phyloP scores from a whole-genome alignment of 1,140 invertebrate species.

The Acromyrmex heyeri region DNA sequence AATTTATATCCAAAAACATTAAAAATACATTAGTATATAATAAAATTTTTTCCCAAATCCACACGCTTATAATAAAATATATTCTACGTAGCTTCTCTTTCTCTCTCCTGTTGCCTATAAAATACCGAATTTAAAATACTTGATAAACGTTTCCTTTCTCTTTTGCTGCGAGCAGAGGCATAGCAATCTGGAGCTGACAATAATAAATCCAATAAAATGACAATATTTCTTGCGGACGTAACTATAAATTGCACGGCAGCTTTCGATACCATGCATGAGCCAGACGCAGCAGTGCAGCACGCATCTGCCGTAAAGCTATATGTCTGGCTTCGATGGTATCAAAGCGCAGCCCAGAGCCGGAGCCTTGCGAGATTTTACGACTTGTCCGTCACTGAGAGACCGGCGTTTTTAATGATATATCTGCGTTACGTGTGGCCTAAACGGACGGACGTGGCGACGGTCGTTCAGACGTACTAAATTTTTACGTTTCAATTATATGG shows the following conservation, averaged over 20 bases:
- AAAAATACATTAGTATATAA: background rate
- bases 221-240: slow-evolving; percentile 28
- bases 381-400: slow-evolving; percentile 65
- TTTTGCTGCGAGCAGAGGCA: background rate
- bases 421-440: slow-evolving; percentile 70
- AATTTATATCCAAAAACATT: background rate
- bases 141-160: slow-evolving; percentile 6
- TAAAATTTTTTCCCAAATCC: background rate
- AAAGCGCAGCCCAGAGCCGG: background rate
- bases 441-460: slow-evolving; percentile 65
- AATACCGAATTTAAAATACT: slow-evolving; percentile 9
- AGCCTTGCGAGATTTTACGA: slow-evolving; percentile 71
- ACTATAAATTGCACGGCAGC: slow-evolving; percentile 22
- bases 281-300: background rate
- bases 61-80: background rate
- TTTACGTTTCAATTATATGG: slow-evolving; percentile 81
- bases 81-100: background rate
- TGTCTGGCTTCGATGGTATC: slow-evolving; percentile 23
- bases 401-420: slow-evolving; percentile 74
- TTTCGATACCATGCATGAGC: slow-evolving; percentile 25
- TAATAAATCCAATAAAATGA: slow-evolving; percentile 23
- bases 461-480: slow-evolving; percentile 71
- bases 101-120: background rate
- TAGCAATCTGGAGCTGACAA: background rate
- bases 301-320: slow-evolving; percentile 30